phyloP scores from a whole-genome alignment of 1,140 invertebrate species.

The Panulirus ornatus region DNA sequence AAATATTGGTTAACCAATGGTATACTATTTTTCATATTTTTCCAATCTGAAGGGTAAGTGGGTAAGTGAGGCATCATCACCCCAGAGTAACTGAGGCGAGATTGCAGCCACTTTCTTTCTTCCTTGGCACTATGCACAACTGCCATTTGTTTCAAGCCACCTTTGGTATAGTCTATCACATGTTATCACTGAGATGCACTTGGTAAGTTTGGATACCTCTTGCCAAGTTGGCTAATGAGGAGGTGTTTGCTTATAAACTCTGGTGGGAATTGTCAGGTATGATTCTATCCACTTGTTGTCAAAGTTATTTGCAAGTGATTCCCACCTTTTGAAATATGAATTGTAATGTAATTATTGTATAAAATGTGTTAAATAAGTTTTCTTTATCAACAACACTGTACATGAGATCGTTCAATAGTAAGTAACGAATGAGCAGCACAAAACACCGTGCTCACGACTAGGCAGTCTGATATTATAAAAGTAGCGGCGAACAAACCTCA shows the following conservation, averaged over 20 bases:
- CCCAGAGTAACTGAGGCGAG: conserved; percentile 24
- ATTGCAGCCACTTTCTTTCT: conserved; percentile 23
- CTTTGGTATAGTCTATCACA: conserved; percentile 72
- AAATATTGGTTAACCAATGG: conserved; percentile 22
- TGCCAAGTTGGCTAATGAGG: conserved; percentile 42
- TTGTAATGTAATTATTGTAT: conserved; percentile 49
- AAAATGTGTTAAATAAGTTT: conserved; percentile 64
- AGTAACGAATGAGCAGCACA: conserved; percentile 66
- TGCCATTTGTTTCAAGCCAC: conserved; percentile 65
- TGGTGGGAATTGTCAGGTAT: conserved; percentile 18
- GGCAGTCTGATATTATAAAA: conserved; percentile 71
- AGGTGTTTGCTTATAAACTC: conserved; percentile 45
- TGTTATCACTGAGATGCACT: conserved; percentile 73
- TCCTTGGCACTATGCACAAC: conserved; percentile 63
- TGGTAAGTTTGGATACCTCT: conserved; percentile 65
- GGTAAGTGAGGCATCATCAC: conserved; percentile 41
- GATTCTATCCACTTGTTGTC: conserved; percentile 33
- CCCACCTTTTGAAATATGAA: conserved; percentile 41
- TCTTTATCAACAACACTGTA: conserved; percentile 70
- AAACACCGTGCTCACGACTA: conserved; percentile 62
- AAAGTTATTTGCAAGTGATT: conserved; percentile 21
- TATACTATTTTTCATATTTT: not conserved
- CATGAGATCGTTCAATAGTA: conserved; percentile 69
- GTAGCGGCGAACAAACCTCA: conserved; percentile 70
- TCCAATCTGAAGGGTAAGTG: conserved; percentile 30